Percentiles rank a stretch among this genome's conserved stretches.
Conservation (phyloP, 2,888 invertebrate genomes). For the Epistrophe grossulariae region DNA sequence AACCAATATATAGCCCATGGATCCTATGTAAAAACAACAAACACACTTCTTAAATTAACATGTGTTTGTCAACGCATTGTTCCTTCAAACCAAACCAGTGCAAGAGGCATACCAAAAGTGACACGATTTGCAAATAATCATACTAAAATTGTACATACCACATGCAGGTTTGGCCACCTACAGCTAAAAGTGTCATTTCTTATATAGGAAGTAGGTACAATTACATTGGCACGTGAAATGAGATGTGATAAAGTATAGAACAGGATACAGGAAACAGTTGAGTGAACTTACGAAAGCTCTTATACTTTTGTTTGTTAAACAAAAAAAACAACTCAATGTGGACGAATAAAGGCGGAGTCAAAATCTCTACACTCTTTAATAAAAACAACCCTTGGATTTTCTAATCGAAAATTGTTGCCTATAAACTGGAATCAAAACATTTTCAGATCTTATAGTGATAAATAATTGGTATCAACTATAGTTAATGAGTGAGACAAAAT, state of each 20-base stretch:
- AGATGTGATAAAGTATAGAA: neutral
- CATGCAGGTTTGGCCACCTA: constrained; percentile 63
- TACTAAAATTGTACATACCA: constrained; percentile 62
- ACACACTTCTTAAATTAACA: neutral
- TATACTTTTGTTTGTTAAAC: constrained; percentile 24
- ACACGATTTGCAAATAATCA: constrained; percentile 66
- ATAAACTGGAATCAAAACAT: too few species aligned
- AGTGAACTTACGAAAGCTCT: constrained; percentile 51
- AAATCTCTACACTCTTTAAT: too few species aligned
- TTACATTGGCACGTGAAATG: constrained; percentile 63
- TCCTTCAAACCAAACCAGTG: constrained; percentile 36
- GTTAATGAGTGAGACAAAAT: too few species aligned
- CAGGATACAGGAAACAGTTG: constrained; percentile 56
- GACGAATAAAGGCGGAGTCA: too few species aligned
- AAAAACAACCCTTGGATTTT: too few species aligned
- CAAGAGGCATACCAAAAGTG: constrained; percentile 39
- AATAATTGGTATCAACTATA: too few species aligned
- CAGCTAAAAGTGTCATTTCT: constrained; percentile 53
- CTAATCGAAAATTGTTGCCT: too few species aligned
- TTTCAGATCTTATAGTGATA: too few species aligned
- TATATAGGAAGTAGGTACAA: constrained; percentile 59
- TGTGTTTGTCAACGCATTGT: constrained; percentile 19
- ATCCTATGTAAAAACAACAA: neutral
- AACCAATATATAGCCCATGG: neutral
- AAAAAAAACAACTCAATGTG: too few species aligned